Evolutionary conservation across 2,113 vertebrate genomes (phyloP).

Genomic region (Isurus oxyrinchus): DNA sequence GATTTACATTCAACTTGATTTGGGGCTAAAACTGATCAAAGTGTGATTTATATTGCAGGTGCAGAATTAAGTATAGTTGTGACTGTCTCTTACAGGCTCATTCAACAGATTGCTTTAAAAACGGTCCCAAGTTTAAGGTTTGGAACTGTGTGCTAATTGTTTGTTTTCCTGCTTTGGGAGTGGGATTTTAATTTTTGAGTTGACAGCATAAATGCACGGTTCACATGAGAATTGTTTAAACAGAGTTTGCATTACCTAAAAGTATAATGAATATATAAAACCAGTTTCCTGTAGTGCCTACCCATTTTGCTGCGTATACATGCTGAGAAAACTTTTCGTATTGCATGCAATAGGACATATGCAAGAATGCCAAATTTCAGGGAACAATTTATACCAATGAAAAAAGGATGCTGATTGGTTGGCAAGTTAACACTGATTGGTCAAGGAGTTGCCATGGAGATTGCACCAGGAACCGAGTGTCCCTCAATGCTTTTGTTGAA

Average conservation of each 20-base stretch:
- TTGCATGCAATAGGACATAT: no score
- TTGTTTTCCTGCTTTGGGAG: background rate
- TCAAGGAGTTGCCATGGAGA: no score
- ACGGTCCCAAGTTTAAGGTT: conserved; percentile 48
- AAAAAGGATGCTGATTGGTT: no score
- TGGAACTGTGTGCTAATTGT: conserved; percentile 38
- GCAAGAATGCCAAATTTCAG: no score
- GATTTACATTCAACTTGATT: background rate
- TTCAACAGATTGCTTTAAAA: conserved; percentile 46
- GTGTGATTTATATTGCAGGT: background rate
- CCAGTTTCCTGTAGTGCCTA: background rate
- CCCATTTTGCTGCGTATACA: no score
- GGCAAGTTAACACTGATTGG: no score
- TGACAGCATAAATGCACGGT: background rate
- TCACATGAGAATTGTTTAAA: background rate
- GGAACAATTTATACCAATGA: no score
- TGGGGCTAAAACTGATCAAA: background rate
- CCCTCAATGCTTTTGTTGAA: no score
- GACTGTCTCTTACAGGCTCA: conserved; percentile 58
- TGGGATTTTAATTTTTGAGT: background rate
- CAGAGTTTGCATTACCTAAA: background rate
- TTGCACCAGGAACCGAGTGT: no score
- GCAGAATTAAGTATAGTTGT: background rate
- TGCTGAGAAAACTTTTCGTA: no score
- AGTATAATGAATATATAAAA: background rate